Conservation (phyloP, 2,888 invertebrate species). For the Agonopterix heracliana region DNA sequence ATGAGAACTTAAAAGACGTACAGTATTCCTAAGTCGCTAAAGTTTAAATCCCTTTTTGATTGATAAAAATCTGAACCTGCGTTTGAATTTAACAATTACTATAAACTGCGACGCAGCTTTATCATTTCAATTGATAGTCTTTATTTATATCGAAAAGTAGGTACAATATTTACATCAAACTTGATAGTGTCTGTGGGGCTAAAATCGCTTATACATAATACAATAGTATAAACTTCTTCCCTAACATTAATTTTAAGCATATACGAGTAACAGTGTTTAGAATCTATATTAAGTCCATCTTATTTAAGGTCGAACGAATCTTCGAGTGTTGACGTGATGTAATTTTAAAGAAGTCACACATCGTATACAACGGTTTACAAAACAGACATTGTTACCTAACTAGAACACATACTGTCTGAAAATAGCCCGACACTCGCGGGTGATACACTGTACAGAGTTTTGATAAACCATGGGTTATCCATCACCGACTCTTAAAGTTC, state of each 20-base stretch:
- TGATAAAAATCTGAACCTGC: slow-evolving; percentile 43
- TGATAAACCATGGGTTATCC: slow-evolving; percentile 9
- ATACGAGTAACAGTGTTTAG: slow-evolving; percentile 72
- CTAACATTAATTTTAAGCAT: slow-evolving; percentile 70
- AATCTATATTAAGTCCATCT: slow-evolving; percentile 66
- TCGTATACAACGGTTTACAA: slow-evolving; percentile 75
- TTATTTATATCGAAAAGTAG: slow-evolving; percentile 45
- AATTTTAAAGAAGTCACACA: slow-evolving; percentile 60
- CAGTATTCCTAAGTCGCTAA: slow-evolving; percentile 44
- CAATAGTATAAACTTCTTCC: slow-evolving; percentile 67
- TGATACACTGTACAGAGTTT: slow-evolving; percentile 28
- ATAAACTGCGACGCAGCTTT: slow-evolving; percentile 20
- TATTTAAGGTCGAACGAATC: slow-evolving; percentile 53
- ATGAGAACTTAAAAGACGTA: slow-evolving; percentile 51
- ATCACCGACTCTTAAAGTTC: slow-evolving; percentile 13
- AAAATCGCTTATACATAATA: slow-evolving; percentile 55
- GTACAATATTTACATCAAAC: slow-evolving; percentile 53
- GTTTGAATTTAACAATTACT: slow-evolving; percentile 16
- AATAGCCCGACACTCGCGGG: slow-evolving; percentile 16
- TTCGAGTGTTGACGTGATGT: slow-evolving; percentile 57
- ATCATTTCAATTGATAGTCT: slow-evolving; percentile 22
- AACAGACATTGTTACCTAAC: slow-evolving; percentile 30
- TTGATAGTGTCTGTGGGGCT: slow-evolving; percentile 47
- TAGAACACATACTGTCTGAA: slow-evolving; percentile 28
- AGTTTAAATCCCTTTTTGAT: slow-evolving; percentile 34